A percentile compares a stretch with the other conserved stretches of the same genome.
These are phyloP conservation scores for Mormoops blainvillei DNA, from an alignment of 2,113 vertebrate genomes.

Conservation along the genomic window DNA sequence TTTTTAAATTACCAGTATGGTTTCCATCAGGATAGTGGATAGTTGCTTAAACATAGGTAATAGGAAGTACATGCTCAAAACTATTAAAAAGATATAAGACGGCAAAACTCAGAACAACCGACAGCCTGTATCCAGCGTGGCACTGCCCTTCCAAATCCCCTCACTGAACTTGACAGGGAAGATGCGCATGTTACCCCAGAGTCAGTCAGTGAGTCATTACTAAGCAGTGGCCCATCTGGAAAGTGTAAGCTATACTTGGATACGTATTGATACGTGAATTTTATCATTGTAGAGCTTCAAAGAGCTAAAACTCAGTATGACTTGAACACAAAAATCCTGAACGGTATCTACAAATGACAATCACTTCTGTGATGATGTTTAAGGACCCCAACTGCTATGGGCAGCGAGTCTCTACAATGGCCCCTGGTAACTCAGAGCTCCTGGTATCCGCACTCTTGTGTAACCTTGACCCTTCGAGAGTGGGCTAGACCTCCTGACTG, in stretches of 20 bases:
- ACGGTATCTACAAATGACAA: neutral
- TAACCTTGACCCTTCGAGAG: neutral
- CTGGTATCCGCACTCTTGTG: neutral
- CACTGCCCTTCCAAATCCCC: neutral
- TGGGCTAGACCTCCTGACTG: neutral
- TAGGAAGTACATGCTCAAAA: neutral
- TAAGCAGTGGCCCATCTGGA: neutral
- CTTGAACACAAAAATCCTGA: neutral
- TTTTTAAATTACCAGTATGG: conserved; percentile 48
- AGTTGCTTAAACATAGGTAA: conserved; percentile 33
- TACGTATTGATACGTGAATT: neutral
- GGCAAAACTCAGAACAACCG: neutral
- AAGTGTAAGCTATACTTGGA: neutral
- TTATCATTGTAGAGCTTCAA: neutral
- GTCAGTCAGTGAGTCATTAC: neutral
- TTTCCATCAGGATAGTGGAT: too few species aligned
- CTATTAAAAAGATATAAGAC: neutral
- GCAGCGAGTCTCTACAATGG: neutral
- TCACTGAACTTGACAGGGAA: neutral
- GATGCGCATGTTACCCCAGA: neutral
- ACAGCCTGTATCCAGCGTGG: neutral
- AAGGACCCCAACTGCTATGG: too few species aligned
- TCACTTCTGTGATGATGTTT: too few species aligned
- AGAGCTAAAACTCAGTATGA: neutral
- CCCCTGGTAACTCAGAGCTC: neutral